Conservation (phyloP, 2,797 vertebrate species). For the Loris lydekkerianus region DNA sequence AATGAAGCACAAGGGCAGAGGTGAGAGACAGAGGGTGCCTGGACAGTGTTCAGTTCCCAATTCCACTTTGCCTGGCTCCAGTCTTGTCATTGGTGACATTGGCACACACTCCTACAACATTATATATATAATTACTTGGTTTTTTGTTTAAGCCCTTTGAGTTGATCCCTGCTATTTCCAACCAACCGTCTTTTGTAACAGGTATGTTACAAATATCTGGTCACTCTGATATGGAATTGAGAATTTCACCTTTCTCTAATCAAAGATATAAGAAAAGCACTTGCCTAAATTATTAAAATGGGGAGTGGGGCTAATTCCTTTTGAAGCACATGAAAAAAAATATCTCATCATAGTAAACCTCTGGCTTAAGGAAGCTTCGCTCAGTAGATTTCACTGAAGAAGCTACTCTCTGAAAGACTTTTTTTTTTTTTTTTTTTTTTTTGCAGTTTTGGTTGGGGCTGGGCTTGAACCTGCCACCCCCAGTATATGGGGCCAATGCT, state of each 20-base stretch:
- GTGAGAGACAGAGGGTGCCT: background rate
- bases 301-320: background rate
- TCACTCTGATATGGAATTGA: background rate
- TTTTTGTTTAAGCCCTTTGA: conserved; percentile 2
- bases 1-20: background rate
- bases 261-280: background rate
- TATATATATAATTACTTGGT: background rate
- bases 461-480: too few species aligned
- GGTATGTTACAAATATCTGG: background rate
- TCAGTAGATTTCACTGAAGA: conserved; percentile 17
- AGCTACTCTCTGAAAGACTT: conserved; percentile 21
- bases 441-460: too few species aligned
- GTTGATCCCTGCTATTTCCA: conserved; percentile 8
- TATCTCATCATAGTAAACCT: background rate
- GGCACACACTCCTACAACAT: background rate
- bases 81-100: background rate
- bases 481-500: too few species aligned
- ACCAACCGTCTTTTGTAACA: background rate
- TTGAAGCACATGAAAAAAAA: conserved; percentile 39
- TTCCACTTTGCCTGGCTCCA: background rate
- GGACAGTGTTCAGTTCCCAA: background rate
- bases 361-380: background rate
- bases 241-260: background rate
- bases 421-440: background rate
- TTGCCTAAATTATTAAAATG: background rate